Conservation (phyloP, 2,797 vertebrate species). For the Chromis chromis region DNA sequence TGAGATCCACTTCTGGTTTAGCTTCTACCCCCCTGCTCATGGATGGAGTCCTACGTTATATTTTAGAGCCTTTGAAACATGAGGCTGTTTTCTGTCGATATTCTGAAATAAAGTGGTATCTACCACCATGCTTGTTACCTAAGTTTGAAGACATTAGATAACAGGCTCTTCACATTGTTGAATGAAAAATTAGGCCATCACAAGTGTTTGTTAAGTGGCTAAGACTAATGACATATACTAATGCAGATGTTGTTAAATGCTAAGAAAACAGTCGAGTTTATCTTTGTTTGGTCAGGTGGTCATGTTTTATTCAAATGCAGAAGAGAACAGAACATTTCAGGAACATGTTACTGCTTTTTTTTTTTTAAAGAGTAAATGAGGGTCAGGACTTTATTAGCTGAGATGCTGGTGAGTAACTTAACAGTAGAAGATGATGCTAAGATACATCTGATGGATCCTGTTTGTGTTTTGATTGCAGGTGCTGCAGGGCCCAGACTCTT, state of each 20-base stretch:
- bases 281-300: background rate
- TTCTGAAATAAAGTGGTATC: background rate
- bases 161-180: background rate
- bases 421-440: background rate
- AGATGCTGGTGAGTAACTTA: no score
- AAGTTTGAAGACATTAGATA: background rate
- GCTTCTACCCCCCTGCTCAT: background rate
- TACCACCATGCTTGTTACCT: no score
- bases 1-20: background rate
- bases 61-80: background rate
- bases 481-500: conserved; percentile 96
- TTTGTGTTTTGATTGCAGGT: conserved; percentile 80
- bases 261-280: no score
- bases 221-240: no score
- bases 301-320: background rate
- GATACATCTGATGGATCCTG: conserved; percentile 6
- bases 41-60: background rate
- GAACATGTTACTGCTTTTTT: no score
- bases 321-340: no score
- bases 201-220: no score
- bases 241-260: no score
- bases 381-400: no score
- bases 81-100: background rate
- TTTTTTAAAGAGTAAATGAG: no score
- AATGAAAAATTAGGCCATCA: background rate